Base-by-base conservation (phyloP, 2,797 vertebrate genomes). In the Alcedo quadribrachys region DNA sequence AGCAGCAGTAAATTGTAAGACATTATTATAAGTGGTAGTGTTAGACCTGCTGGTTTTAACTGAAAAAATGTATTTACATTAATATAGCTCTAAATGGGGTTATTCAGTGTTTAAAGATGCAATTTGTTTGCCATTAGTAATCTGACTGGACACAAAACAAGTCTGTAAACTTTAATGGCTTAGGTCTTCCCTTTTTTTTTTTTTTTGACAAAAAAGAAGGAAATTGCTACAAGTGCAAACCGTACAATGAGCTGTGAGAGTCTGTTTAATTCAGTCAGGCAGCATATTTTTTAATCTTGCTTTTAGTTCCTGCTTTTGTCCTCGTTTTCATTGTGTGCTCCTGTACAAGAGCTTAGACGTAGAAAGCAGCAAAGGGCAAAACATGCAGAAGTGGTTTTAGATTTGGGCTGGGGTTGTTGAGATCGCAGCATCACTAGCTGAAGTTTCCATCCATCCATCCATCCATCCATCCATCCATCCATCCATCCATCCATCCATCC, bases 91-190 rank as follows among this genome's bases (percentile, higher is more conserved):
- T 93, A 84, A 92, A 93, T 81, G 58, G 48, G 40, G 61, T 75
- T 94, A 88, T 96, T 94, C 89, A 89, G 30, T 68, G 25, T 87
- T 91, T 87, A 89, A 94, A 81, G 83, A 84, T 5, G 35, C 77
- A 77, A 66, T 94, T 95, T 92, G 24, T 85, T 93, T 95, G 92
- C 88, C 85, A 80, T 95, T 84, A 93, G 50, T 71, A 53, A 50
- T 65, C 42, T 77, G 74, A 78, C 71, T 77, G 69, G 83, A 71
- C 82, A 79, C 70, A 86, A 71, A 93, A 84, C 48, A 87, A 35
- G 80, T 79, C 50, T 27, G 37, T 78, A 75, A 37, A 81, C 19
- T 78, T 81, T 45, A 71, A 75, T 92, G 53, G 46, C 62, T 92
- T 77, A 55, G 16, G 76, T 83, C 32, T 28, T 67, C 30, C 8